Percentiles rank a stretch among this genome's conserved stretches.
phyloP scores from a whole-genome alignment of 2,888 invertebrate species.

The Hylaea fasciaria region DNA sequence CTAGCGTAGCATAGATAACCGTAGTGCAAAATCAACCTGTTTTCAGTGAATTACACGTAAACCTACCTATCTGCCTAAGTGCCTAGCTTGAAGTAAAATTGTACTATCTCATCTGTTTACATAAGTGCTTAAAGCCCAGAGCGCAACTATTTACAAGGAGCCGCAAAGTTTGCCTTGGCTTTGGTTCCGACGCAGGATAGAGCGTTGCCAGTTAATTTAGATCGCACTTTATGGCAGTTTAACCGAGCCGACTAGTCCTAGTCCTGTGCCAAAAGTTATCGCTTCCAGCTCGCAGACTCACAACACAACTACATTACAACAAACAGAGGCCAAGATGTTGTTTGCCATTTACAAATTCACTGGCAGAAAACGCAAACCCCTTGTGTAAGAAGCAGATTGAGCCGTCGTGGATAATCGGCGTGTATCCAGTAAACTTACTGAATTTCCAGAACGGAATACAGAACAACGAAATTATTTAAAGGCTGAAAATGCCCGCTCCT shows the following conservation, averaged over 20 bases:
- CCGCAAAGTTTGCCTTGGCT: conserved; percentile 56
- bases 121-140: conserved; percentile 13
- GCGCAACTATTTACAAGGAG: conserved; percentile 49
- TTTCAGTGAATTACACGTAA: too few species aligned
- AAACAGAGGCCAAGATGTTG: conserved; percentile 22
- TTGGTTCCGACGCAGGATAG: conserved; percentile 51
- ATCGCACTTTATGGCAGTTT: conserved; percentile 72
- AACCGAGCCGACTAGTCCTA: conserved; percentile 52
- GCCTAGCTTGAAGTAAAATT: conserved; percentile 1
- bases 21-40: too few species aligned
- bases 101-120: conserved; percentile 9
- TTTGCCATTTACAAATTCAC: conserved; percentile 19
- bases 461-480: conserved; percentile 28
- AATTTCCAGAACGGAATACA: conserved; percentile 40
- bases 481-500: conserved; percentile 1
- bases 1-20: too few species aligned
- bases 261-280: conserved; percentile 67
- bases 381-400: conserved; percentile 7
- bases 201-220: conserved; percentile 63
- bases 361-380: conserved; percentile 6
- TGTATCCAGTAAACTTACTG: conserved; percentile 32
- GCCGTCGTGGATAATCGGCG: conserved; percentile 12
- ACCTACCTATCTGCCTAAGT: not conserved
- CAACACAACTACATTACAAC: conserved; percentile 23
- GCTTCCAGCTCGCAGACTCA: conserved; percentile 11